Evolutionary conservation across 2,797 vertebrate genomes (phyloP).

Genomic region (Ctenopoma multispine): DNA sequence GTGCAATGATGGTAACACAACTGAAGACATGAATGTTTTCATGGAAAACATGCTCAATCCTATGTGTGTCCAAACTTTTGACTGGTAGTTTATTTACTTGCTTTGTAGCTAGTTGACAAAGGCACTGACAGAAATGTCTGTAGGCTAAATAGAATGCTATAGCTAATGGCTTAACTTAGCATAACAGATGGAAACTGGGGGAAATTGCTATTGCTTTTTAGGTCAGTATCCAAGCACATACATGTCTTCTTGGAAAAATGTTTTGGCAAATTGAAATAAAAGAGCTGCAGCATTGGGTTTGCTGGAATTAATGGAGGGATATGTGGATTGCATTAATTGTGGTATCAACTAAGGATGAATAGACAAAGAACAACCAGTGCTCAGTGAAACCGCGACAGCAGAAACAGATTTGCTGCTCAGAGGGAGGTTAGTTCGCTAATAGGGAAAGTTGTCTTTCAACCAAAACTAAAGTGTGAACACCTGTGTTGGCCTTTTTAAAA

Average conservation of each 20-base stretch:
- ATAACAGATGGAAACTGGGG: not conserved
- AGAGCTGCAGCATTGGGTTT: not conserved
- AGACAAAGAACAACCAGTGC: slow-evolving; percentile 2
- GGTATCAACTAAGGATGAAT: not conserved
- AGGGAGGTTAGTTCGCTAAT: not conserved
- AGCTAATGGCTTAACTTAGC: not conserved
- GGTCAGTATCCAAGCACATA: too few species aligned
- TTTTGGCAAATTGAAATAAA: not conserved
- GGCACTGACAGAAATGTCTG: not conserved
- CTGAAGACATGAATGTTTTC: too few species aligned
- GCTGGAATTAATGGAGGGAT: not conserved
- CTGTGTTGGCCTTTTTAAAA: slow-evolving; percentile 14
- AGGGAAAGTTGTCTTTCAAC: not conserved
- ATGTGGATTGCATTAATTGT: slow-evolving; percentile 2
- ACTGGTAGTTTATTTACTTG: too few species aligned
- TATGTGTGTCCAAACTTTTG: too few species aligned
- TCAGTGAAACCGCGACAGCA: not conserved
- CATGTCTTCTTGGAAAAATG: too few species aligned
- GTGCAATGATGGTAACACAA: too few species aligned
- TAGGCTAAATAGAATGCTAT: not conserved
- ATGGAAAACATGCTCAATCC: too few species aligned
- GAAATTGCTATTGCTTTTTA: too few species aligned
- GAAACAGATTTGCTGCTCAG: slow-evolving; percentile 4
- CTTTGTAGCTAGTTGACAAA: not conserved
- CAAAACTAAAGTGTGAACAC: slow-evolving; percentile 17